Evolutionary conservation across 1,140 invertebrate genomes (phyloP), one percentile per base, ranked within the genome.

Genomic region (Hypothenemus hampei): DNA sequence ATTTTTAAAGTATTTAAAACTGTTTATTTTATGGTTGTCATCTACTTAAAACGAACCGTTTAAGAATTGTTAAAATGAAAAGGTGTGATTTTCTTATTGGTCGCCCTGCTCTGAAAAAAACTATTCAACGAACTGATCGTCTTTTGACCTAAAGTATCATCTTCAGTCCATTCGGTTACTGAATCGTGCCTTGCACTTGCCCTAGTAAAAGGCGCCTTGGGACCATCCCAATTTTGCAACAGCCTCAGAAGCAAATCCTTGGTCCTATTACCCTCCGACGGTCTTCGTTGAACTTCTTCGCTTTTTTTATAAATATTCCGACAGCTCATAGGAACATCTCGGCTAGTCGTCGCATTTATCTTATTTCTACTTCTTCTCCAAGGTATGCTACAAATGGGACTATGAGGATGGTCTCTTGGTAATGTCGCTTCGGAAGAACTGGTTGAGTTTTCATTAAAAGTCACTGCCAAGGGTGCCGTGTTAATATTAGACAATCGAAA

Each of bases 401-500:
- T 64, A 23, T 61, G 50, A 11, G 58, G 50, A 24, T 63, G 56
- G 24, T 62, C 59, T 47, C 44, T 57, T 7, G 59, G 47, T 19
- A 35, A 21, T 2, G 44, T 16, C 10, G 23, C 21, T n/a, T 18
- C n/a, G 10, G 21, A 22, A n/a, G 8, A 10, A 6, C 7, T 21
- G 18, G 40, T 10, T 13, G 29, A n/a, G 11, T 29, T 13, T 10
- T 45, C 47, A 16, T 57, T 48, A 2, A 26, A 16, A 4, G 37
- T 19, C 8, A 18, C 16, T 24, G 33, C 15, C 8, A 31, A 21
- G 16, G 58, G 54, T 73, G 81, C 74, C 59, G 80, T 77, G 59
- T 81, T 74, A 67, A 88, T 84, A 26, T 81, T 81, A 0, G 82
- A 82, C n/a, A 84, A 66, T 71, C 80, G 82, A 22, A 83, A 84